Conservation (phyloP, 2,888 invertebrate species). For the Dryobota labecula region DNA sequence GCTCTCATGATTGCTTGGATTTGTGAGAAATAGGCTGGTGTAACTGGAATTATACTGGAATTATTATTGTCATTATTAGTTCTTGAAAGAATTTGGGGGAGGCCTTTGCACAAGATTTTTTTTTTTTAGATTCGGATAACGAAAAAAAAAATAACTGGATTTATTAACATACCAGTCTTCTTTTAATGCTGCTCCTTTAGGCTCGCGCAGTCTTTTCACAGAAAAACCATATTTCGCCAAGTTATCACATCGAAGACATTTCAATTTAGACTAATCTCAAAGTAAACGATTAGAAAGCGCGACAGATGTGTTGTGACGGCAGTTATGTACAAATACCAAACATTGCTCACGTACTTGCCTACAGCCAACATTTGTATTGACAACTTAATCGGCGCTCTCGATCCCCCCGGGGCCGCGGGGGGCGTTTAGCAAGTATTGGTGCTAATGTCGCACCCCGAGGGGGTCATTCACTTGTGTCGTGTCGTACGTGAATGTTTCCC, state of each 20-base stretch:
- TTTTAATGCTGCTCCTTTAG: neutral
- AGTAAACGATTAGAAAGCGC: constrained; percentile 24
- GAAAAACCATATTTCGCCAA: neutral
- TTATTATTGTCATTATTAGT: too few species aligned
- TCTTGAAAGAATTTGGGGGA: too few species aligned
- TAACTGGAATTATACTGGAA: neutral
- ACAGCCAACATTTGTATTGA: constrained; percentile 35
- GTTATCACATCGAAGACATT: neutral
- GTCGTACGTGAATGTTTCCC: constrained; percentile 3
- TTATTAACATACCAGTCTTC: too few species aligned
- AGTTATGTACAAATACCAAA: neutral
- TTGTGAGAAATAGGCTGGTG: neutral
- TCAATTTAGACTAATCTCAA: neutral
- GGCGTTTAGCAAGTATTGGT: constrained; percentile 18
- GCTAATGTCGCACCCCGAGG: constrained; percentile 27
- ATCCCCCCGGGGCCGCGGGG: neutral
- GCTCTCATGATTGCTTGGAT: constrained; percentile 7
- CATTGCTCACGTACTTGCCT: constrained; percentile 10
- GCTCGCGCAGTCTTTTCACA: neutral
- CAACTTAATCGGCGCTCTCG: constrained; percentile 31
- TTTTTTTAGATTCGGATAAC: too few species aligned
- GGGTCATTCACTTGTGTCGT: constrained; percentile 20
- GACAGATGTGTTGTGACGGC: neutral
- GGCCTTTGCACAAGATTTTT: too few species aligned
- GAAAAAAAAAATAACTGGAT: too few species aligned